phyloP scores from a whole-genome alignment of 1,140 invertebrate species.

The Lepidurus packardi region DNA sequence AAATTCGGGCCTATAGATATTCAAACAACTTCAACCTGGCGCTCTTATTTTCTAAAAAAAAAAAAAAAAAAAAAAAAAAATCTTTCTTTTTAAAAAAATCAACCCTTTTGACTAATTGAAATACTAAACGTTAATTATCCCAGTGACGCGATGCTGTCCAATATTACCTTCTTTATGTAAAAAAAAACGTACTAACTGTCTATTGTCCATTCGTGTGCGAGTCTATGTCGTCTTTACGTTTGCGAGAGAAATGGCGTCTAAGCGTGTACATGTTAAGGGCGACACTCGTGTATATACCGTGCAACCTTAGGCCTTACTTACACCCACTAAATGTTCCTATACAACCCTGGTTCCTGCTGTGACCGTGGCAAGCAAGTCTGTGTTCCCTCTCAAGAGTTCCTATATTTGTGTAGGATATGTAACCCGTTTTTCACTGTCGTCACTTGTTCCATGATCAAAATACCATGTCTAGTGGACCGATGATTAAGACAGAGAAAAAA shows the following conservation, averaged over 20 bases:
- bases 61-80: too few relatives aligned
- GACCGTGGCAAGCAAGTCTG: not conserved
- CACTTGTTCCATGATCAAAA: slow-evolving; percentile 9
- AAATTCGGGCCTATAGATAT: not conserved
- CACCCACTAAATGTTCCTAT: slow-evolving; percentile 21
- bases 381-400: not conserved
- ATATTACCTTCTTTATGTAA: not conserved
- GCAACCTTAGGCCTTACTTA: slow-evolving; percentile 17
- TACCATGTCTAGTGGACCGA: slow-evolving; percentile 2
- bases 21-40: not conserved
- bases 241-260: not conserved
- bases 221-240: not conserved
- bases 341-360: not conserved
- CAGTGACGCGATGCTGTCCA: slow-evolving; percentile 14
- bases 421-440: not conserved
- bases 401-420: not conserved
- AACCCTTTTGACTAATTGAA: too few relatives aligned
- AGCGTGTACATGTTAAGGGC: not conserved
- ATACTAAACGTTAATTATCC: not conserved
- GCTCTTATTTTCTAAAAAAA: not conserved
- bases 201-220: not conserved
- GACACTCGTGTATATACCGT: slow-evolving; percentile 18
- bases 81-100: too few relatives aligned
- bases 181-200: not conserved
- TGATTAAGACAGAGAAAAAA: not conserved